These are phyloP conservation scores for Anabacerthia variegaticeps DNA, from an alignment of 2,797 vertebrate species.

Conservation along the genomic window DNA sequence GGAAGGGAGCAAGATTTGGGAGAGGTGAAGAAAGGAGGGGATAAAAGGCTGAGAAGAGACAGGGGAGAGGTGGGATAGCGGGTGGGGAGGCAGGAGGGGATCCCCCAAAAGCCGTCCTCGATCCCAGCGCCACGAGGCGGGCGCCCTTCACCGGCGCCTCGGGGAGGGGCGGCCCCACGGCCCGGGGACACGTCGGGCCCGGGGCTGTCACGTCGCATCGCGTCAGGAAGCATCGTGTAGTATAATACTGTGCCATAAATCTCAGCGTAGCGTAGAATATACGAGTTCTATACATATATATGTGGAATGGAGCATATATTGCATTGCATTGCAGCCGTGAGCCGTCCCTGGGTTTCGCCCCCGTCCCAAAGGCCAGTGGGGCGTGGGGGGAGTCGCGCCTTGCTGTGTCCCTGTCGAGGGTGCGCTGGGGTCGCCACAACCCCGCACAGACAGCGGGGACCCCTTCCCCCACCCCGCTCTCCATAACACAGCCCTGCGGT, in stretches of 20 bases:
- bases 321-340: not conserved
- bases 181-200: not conserved
- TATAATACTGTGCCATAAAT: not conserved
- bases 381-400: too few relatives aligned
- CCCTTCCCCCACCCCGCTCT: not conserved
- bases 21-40: not conserved
- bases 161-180: not conserved
- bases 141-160: not conserved
- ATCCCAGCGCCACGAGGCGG: not conserved
- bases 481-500: not conserved
- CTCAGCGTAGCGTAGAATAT: not conserved
- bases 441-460: not conserved
- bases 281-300: not conserved
- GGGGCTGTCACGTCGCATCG: not conserved
- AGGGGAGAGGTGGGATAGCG: not conserved
- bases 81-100: not conserved
- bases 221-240: not conserved
- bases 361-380: not conserved
- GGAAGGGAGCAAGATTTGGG: not conserved
- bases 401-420: not conserved
- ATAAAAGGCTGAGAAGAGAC: not conserved
- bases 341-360: not conserved
- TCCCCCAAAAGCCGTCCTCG: not conserved
- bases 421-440: not conserved
- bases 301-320: fast-evolving